Conservation (phyloP, 2,113 vertebrate genomes). For the Scytalopus superciliaris region DNA sequence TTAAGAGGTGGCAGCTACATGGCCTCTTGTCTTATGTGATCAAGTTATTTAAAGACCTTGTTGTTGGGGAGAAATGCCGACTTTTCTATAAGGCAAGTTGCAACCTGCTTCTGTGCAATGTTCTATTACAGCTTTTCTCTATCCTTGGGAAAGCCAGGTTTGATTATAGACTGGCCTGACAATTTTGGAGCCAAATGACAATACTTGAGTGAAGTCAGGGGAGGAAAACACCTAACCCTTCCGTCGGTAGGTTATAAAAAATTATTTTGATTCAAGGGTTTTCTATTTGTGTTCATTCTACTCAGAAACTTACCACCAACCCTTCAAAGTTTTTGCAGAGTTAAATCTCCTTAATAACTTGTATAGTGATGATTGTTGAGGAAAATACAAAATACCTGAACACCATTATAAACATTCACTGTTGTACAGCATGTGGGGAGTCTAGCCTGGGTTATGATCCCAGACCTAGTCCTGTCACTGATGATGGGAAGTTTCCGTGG, state of each 20-base stretch:
- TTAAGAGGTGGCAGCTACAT: background rate
- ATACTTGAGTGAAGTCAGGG: background rate
- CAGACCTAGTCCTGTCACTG: background rate
- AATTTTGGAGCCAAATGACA: background rate
- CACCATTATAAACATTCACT: background rate
- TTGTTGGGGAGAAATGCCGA: background rate
- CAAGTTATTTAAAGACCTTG: background rate
- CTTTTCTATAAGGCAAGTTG: background rate
- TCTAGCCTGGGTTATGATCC: background rate
- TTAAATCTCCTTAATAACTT: background rate
- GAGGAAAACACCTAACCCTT: background rate
- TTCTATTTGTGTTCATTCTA: background rate
- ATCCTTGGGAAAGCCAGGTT: background rate
- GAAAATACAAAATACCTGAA: background rate
- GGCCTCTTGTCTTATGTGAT: background rate
- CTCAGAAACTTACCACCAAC: background rate
- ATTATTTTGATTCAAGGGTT: background rate
- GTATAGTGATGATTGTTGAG: background rate
- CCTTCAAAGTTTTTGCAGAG: background rate
- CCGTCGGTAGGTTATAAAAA: background rate
- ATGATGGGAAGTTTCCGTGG: background rate
- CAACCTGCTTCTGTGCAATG: background rate
- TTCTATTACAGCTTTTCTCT: background rate
- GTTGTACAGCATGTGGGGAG: background rate
- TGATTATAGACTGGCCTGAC: background rate